phyloP scores from a whole-genome alignment of 92 coral and sea anemone genomes.

The Zoanthus gigantus region DNA sequence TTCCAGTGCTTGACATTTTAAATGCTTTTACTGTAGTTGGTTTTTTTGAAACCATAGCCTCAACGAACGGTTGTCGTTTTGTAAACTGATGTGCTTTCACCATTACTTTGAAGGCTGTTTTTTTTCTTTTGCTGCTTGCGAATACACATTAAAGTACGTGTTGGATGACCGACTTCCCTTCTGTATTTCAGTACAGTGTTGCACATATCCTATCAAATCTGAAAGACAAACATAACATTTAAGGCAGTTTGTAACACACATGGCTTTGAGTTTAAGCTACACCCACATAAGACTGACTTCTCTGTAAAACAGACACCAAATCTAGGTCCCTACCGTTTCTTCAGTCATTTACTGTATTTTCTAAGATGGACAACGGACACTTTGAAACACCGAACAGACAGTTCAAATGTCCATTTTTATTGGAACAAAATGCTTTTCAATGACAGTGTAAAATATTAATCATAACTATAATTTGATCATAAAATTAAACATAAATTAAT shows the following conservation, averaged over 20 bases:
- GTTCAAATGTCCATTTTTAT: too few species aligned
- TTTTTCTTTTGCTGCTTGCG: constrained; percentile 43
- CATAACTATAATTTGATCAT: too few species aligned
- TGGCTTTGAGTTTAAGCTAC: background rate
- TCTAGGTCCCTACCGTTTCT: too few species aligned
- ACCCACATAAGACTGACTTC: too few species aligned
- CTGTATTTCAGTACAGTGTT: constrained; percentile 53
- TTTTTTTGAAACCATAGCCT: constrained; percentile 56
- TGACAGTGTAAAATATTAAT: too few species aligned
- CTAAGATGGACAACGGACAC: too few species aligned
- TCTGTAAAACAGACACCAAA: too few species aligned
- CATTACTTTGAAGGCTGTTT: constrained; percentile 56
- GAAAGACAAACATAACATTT: constrained; percentile 46
- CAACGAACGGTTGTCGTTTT: constrained; percentile 49
- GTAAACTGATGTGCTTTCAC: constrained; percentile 54
- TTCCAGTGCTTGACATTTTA: constrained; percentile 49
- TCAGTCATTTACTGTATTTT: too few species aligned
- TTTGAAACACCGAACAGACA: too few species aligned
- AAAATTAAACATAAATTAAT: too few species aligned
- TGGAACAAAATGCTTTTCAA: too few species aligned
- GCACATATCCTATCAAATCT: constrained; percentile 58
- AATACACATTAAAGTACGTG: constrained; percentile 51
- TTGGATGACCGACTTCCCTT: constrained; percentile 53
- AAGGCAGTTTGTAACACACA: constrained; percentile 47
- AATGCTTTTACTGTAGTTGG: constrained; percentile 46